These are phyloP conservation scores for Saxidomus purpurata DNA, from an alignment of 1,140 invertebrate genomes.

Conservation along the genomic window DNA sequence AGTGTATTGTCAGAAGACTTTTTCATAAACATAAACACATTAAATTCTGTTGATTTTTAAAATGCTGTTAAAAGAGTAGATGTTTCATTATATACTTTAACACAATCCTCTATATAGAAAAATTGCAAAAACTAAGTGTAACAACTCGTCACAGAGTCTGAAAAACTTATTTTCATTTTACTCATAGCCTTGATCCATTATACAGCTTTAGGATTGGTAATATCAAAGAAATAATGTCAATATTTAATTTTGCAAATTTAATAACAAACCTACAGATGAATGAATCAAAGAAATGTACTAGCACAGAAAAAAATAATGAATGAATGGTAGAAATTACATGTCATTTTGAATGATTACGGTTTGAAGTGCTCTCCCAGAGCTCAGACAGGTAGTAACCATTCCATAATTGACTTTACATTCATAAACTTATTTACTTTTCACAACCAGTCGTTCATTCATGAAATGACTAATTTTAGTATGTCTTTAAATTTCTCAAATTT, in stretches of 20 bases:
- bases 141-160: too few relatives aligned
- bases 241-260: neutral
- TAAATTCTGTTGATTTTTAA: too few relatives aligned
- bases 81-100: too few relatives aligned
- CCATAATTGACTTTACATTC: neutral
- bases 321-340: conserved; percentile 13
- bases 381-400: neutral
- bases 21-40: too few relatives aligned
- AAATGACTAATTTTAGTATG: neutral
- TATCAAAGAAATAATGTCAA: too few relatives aligned
- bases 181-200: too few relatives aligned
- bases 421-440: neutral
- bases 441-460: conserved; percentile 1
- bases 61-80: too few relatives aligned
- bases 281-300: neutral
- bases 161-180: too few relatives aligned
- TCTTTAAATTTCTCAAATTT: neutral
- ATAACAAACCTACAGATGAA: neutral
- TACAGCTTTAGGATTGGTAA: too few relatives aligned
- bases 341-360: conserved; percentile 10
- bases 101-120: too few relatives aligned
- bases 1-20: too few relatives aligned
- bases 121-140: too few relatives aligned
- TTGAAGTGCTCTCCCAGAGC: conserved; percentile 11
- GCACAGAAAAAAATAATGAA: neutral